phyloP scores from a whole-genome alignment of 2,113 vertebrate species.

The Apteryx mantelli region DNA sequence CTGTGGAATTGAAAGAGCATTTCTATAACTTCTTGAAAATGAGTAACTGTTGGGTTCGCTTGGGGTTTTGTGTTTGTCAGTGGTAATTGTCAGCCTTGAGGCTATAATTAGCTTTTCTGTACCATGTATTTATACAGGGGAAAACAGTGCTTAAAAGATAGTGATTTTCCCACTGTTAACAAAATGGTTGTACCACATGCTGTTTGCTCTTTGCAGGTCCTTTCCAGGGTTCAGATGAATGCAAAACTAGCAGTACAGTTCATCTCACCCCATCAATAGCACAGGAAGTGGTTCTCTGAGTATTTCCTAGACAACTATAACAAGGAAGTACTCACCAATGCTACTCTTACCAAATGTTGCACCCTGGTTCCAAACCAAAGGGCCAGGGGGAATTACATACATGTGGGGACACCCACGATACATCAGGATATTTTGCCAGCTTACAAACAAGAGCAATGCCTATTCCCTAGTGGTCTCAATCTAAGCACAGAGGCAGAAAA shows the following conservation, averaged over 20 bases:
- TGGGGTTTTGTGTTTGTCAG: neutral
- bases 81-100: neutral
- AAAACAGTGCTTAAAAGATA: neutral
- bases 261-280: neutral
- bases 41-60: neutral
- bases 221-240: neutral
- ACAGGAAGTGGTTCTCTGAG: slow-evolving; percentile 28
- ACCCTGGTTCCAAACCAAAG: neutral
- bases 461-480: neutral
- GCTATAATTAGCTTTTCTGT: slow-evolving; percentile 19
- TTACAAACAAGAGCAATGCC: neutral
- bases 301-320: slow-evolving; percentile 16
- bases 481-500: neutral
- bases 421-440: neutral
- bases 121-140: neutral
- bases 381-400: accelerated
- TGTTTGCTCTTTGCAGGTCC: neutral
- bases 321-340: neutral
- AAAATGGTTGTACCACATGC: neutral
- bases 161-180: neutral
- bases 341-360: neutral
- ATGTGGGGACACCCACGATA: neutral
- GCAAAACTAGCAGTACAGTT: neutral
- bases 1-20: neutral
- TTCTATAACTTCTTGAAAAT: neutral